A percentile compares a stretch with the other conserved stretches of the same genome.
These are phyloP conservation scores for Stictocephala bisonia DNA, from an alignment of 2,888 invertebrate species.

Conservation along the genomic window DNA sequence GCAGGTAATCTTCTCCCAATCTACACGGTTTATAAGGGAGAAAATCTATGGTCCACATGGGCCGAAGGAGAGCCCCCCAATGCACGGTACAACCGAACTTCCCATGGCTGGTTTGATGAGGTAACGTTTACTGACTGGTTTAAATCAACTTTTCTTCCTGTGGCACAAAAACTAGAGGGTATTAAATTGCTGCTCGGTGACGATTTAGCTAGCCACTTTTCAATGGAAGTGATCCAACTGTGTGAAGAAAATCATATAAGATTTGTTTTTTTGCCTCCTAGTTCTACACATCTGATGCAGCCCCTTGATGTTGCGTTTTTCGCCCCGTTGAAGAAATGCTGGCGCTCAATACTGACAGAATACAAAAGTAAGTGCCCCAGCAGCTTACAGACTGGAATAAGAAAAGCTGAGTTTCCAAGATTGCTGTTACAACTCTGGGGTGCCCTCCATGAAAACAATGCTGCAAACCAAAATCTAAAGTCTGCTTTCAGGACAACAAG, in stretches of 20 bases:
- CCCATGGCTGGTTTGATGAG: conserved; percentile 63
- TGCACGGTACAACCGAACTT: conserved; percentile 61
- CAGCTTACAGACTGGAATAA: conserved; percentile 28
- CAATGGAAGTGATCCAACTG: conserved; percentile 53
- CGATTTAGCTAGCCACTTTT: conserved; percentile 58
- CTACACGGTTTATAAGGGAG: conserved; percentile 64
- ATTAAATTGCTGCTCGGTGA: conserved; percentile 60
- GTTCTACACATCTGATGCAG: conserved; percentile 55
- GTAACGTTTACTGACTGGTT: conserved; percentile 62
- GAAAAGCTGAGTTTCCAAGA: conserved; percentile 22
- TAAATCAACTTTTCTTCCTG: conserved; percentile 53
- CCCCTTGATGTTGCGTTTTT: conserved; percentile 56
- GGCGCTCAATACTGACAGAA: conserved; percentile 46
- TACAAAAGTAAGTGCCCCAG: conserved; percentile 42
- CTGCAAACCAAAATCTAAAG: conserved; percentile 24
- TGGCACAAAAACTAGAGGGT: conserved; percentile 50
- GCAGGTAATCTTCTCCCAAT: conserved; percentile 62
- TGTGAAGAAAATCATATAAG: conserved; percentile 53
- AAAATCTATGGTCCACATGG: conserved; percentile 63
- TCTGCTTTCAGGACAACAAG: conserved; percentile 21
- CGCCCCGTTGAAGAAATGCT: conserved; percentile 49
- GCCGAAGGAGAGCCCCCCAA: conserved; percentile 62
- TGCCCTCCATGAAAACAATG: conserved; percentile 27
- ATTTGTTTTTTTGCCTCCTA: conserved; percentile 53
- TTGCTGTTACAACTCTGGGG: conserved; percentile 20